These are phyloP conservation scores for Brachymystax lenok DNA, from an alignment of 2,797 vertebrate genomes.

Conservation along the genomic window DNA sequence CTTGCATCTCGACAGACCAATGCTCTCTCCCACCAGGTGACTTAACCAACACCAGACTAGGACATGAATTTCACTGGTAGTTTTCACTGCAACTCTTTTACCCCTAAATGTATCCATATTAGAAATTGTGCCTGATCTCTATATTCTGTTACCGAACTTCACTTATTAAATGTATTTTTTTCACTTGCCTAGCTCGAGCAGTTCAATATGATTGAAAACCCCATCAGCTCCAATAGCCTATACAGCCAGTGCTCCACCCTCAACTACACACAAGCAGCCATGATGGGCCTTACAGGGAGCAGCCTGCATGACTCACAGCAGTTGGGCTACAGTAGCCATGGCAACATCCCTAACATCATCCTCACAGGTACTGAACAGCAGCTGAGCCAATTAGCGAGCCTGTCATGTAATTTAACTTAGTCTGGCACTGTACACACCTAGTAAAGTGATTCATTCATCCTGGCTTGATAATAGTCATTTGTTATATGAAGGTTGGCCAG, in stretches of 20 bases:
- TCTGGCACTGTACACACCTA: not conserved
- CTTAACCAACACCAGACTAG: not conserved
- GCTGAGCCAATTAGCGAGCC: not conserved
- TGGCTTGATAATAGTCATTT: not conserved
- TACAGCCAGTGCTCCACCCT: slow-evolving; percentile 95
- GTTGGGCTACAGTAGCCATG: slow-evolving; percentile 88
- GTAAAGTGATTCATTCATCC: not conserved
- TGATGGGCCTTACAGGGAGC: slow-evolving; percentile 96
- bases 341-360: slow-evolving; percentile 98
- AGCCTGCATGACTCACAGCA: slow-evolving; percentile 89
- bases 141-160: not conserved
- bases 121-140: not conserved
- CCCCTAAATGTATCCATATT: no score
- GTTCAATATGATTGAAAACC: slow-evolving; percentile 97
- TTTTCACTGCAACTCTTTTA: not conserved
- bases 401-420: not conserved
- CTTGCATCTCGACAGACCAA: slow-evolving; percentile 94
- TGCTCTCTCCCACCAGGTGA: slow-evolving; percentile 97
- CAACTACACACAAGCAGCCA: slow-evolving; percentile 95
- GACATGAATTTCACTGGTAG: no score
- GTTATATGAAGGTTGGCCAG: not conserved
- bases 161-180: not conserved
- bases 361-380: slow-evolving; percentile 85
- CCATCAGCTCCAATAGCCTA: slow-evolving; percentile 90
- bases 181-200: slow-evolving; percentile 85